Percentiles rank a stretch among this genome's conserved stretches.
Evolutionary conservation across 1,140 invertebrate species (phyloP).

Genomic region (Heliconius melpomene): DNA sequence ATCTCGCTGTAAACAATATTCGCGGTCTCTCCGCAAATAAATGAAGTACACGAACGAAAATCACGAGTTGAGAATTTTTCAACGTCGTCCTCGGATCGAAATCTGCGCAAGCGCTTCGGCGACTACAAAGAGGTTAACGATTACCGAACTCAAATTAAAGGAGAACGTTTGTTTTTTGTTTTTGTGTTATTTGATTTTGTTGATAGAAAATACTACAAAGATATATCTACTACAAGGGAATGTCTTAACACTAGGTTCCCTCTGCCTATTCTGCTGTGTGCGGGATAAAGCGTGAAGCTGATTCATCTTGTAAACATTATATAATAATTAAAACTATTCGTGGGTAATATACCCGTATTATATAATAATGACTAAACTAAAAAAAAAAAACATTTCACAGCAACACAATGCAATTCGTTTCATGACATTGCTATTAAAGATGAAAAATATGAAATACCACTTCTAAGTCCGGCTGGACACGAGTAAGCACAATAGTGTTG

Average conservation of each 20-base stretch:
- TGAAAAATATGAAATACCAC: slow-evolving; percentile 39
- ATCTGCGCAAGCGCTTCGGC: slow-evolving; percentile 59
- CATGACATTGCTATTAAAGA: slow-evolving; percentile 25
- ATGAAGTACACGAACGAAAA: slow-evolving; percentile 75
- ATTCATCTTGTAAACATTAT: too few relatives aligned
- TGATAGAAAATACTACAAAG: slow-evolving; percentile 17
- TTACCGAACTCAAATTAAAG: slow-evolving; percentile 69
- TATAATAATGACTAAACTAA: too few relatives aligned
- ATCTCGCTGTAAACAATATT: slow-evolving; percentile 68
- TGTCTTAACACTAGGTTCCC: too few relatives aligned
- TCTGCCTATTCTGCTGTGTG: too few relatives aligned
- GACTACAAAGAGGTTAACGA: slow-evolving; percentile 66
- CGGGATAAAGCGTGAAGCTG: too few relatives aligned
- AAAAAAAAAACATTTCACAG: not conserved
- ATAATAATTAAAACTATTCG: too few relatives aligned
- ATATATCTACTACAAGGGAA: not conserved
- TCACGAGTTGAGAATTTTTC: slow-evolving; percentile 77
- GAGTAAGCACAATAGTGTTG: slow-evolving; percentile 70
- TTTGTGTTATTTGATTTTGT: slow-evolving; percentile 47
- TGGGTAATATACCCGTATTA: too few relatives aligned
- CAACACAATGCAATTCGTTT: not conserved
- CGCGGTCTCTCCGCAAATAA: slow-evolving; percentile 63
- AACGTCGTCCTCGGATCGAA: slow-evolving; percentile 67
- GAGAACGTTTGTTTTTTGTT: slow-evolving; percentile 64
- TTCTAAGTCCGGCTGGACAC: slow-evolving; percentile 28